Evolutionary conservation across 1,140 invertebrate species (phyloP), one percentile per base, ranked within the genome.

Genomic region (Drosophila setifemur): DNA sequence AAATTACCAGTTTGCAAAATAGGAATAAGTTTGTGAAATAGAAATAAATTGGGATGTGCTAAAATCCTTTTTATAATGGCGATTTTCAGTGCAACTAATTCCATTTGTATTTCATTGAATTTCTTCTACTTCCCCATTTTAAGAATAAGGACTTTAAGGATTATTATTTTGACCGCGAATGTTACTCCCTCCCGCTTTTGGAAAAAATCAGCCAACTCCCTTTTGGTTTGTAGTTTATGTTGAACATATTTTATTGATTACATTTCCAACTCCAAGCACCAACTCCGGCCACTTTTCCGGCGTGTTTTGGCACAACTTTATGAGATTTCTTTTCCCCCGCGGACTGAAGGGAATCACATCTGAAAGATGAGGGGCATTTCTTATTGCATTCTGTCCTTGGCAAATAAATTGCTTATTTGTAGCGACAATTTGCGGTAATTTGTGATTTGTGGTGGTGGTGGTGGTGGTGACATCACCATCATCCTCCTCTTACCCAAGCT

Each of bases 341-440:
- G n/a, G n/a, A n/a, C n/a, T n/a, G n/a, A 35, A 28, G 67, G 71
- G 55, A 37, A 37, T 37, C 42, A 40, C 60, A 9, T 2, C 19
- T 3, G 16, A 35, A 26, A 60, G 21, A 82, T 50, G 50, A 52
- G 33, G 28, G 61, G 33, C 49, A 67, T 37, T 47, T 61, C 55
- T 53, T 54, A 64, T 19, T 64, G 58, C 60, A 61, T 40, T 64
- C 14, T 19, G 57, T 6, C 42, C 21, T 58, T 61, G 25, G 70
- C 70, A 88, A 88, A 88, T 88, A 88, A 88, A 88, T 88, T 76
- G 78, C 85, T 88, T 88, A 88, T 88, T 85, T 88, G 85, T 85
- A 83, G 74, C 78, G 78, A 88, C 85, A 69, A 88, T 88, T 88
- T 88, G 85, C 72, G 74, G 83, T 79, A 88, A 88, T 85, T 87